Evolutionary conservation across 1,140 invertebrate species (phyloP), one percentile per base, ranked within the genome.

Genomic region (Drosophila nikananu): DNA sequence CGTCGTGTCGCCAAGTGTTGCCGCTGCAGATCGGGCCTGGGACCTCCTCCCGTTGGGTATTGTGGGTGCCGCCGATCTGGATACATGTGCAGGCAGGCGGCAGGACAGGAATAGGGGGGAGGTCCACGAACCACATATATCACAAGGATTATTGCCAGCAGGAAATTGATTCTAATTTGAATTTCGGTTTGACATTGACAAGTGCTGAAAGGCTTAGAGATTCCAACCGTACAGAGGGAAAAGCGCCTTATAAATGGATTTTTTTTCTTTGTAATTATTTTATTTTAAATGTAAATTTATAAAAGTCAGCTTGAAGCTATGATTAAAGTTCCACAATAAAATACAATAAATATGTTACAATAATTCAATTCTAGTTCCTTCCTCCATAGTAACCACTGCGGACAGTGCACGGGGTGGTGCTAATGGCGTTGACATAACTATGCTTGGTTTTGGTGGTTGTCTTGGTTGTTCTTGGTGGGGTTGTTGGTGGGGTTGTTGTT

Each of bases 51-150:
- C 67, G 46, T 30, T 71, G 72, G 54, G 54, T 39, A 52, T 81
- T 74, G 80, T 76, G 73, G 57, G 60, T 78, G 73, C 55, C 62
- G 73, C 39, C 61, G 59, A 65, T 75, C 35, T 74, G 59, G 42
- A 51, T 73, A 32, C 44, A 25, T 48, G 57, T 64, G 39, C 35
- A 32, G 42, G 51, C 73, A 25, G 48, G 48, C 63, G 65, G 59
- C 68, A 64, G 58, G 17, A 58, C 44, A 66, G 61, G 58, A 66
- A 74, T n/a, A 30, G 8, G 30, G 8, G 27, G 30, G 8, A 25
- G 23, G 52, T n/a, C n/a, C n/a, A n/a, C 32, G 30, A 77, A 35
- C 17, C 55, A 23, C 32, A 63, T 35, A 41, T 57, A 42, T 25
- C 5, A 58, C n/a, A n/a, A 78, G 75, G 57, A 77, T 49, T 77